Evolutionary conservation across 2,797 vertebrate species (phyloP), one percentile per base, ranked within the genome.

Genomic region (Rhodeus uyekii): DNA sequence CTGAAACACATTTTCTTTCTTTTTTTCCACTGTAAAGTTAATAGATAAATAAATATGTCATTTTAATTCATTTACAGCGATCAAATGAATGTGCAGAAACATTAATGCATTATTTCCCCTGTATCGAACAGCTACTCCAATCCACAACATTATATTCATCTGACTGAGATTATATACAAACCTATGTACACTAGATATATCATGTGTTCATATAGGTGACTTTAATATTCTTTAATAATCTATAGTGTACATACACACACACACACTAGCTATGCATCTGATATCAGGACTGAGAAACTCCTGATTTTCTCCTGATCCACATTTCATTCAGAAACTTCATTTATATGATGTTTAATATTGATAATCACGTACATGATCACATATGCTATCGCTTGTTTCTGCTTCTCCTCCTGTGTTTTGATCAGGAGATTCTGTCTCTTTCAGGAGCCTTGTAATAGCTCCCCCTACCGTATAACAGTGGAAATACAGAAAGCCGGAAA

Each of bases 101-200:
- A 53, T 79, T 22, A 67, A 58, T 39, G 65, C 48, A 8, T 53
- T 14, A 74, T 3, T 44, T 3, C 24, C 32, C 24, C 83, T 80
- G 63, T 76, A 73, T 68, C n/a, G 19, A 39, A 79, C 24, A 55
- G 48, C 63, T 81, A 42, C 69, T 73, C 38, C 29, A 48, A 48
- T 83, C 12, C 60, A 74, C 46, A 58, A 68, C 5, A 63, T 50
- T 76, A 76, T 53, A 50, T 79, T 42, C 18, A 27, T 44, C 75
- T n/a, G 19, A 67, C 81, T 77, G 65, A 61, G 32, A 38, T 19
- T 80, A 80, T 60, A 36, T 74, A 81, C 61, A 71, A 64, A 27
- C 75, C 48, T 63, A 64, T 73, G 22, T 82, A 73, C 60, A 82
- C 50, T 46, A 69, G 18, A 58, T 69, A 69, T 68, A 55, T 14